Conservation (phyloP, 2,113 vertebrate species). For the Oreocharis arfaki region DNA sequence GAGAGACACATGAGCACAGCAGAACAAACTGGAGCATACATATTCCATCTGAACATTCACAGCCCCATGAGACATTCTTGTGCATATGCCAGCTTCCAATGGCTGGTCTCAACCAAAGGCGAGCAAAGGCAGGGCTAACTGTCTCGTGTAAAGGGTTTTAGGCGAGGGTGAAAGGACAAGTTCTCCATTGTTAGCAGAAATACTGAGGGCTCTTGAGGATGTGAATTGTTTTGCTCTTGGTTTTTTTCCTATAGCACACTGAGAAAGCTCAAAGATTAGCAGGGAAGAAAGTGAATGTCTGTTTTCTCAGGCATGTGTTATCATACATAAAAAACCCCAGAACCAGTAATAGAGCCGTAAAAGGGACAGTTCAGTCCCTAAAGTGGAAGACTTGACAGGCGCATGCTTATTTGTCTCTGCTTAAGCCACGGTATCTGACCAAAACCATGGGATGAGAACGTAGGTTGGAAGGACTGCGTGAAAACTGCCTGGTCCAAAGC, state of each 20-base stretch:
- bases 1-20: neutral
- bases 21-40: neutral
- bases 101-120: neutral
- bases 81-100: neutral
- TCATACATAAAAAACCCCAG: neutral
- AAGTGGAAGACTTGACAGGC: neutral
- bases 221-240: neutral
- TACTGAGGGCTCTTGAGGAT: neutral
- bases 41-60: neutral
- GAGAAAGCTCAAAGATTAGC: neutral
- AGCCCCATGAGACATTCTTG: neutral
- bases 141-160: neutral
- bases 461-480: neutral
- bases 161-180: constrained; percentile 2
- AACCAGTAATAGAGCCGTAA: neutral
- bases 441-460: neutral
- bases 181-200: neutral
- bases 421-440: neutral
- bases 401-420: neutral
- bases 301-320: neutral
- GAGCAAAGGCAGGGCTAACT: neutral
- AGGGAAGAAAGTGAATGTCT: neutral
- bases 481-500: neutral
- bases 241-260: neutral
- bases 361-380: neutral